Percentiles rank a stretch among this genome's conserved stretches.
phyloP scores from a whole-genome alignment of 2,888 invertebrate genomes.

The Lucinisca nassula region DNA sequence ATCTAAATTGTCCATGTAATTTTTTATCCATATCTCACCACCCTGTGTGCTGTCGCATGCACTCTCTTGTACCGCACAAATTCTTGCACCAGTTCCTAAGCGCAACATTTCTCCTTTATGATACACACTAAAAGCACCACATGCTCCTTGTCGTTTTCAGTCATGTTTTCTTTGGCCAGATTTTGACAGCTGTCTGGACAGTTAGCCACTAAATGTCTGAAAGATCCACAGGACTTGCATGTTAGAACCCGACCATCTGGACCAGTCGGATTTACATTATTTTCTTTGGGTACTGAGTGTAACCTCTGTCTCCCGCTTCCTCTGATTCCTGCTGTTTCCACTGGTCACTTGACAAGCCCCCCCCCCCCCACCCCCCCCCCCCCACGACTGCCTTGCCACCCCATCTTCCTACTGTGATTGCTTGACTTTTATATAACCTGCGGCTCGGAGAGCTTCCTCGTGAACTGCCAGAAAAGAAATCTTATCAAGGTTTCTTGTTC shows the following conservation, averaged over 20 bases:
- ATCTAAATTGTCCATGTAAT: conserved; percentile 36
- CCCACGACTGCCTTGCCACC: too few relatives aligned
- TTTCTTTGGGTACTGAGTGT: neutral
- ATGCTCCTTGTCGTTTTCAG: conserved; percentile 27
- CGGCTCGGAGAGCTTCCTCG: conserved; percentile 26
- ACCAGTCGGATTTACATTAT: conserved; percentile 38
- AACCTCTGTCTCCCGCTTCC: neutral
- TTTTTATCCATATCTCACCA: conserved; percentile 53
- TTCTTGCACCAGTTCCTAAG: conserved; percentile 50
- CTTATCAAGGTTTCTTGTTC: too few relatives aligned
- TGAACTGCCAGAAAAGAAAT: neutral
- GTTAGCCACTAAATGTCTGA: conserved; percentile 42
- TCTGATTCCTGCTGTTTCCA: neutral
- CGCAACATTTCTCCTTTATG: conserved; percentile 34
- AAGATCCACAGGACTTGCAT: conserved; percentile 59
- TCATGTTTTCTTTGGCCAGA: neutral
- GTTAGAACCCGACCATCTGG: conserved; percentile 18
- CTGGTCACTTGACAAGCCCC: neutral
- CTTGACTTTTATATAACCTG: neutral
- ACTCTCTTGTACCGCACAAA: conserved; percentile 69
- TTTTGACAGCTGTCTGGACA: conserved; percentile 61
- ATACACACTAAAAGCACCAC: conserved; percentile 56
- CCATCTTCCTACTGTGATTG: neutral
- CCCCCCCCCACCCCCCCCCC: neutral
- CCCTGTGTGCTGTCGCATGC: conserved; percentile 69